Conservation (phyloP, 2,888 invertebrate genomes). For the Andrena chrysosceles region DNA sequence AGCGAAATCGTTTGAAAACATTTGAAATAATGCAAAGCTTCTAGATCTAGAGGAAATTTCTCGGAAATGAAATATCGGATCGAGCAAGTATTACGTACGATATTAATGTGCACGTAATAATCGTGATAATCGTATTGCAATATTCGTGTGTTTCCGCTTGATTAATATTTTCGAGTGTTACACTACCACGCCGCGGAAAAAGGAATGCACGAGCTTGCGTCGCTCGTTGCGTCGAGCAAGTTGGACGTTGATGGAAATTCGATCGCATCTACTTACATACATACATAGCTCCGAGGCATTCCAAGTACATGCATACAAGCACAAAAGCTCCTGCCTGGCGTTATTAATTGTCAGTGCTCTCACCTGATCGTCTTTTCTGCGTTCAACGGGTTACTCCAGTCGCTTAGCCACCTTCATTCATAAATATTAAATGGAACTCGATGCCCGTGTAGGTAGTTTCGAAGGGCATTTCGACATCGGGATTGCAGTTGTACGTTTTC, state of each 20-base stretch:
- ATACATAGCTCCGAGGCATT: conserved; percentile 56
- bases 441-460: background rate
- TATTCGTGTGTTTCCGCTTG: conserved; percentile 25
- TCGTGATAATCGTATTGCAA: background rate
- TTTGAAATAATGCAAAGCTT: background rate
- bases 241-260: conserved; percentile 54
- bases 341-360: conserved; percentile 72
- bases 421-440: conserved; percentile 16
- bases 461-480: background rate
- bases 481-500: too few species aligned
- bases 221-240: conserved; percentile 39
- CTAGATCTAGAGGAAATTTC: too few species aligned
- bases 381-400: conserved; percentile 57
- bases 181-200: too few species aligned
- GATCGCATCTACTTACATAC: conserved; percentile 58
- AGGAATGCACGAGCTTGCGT: too few species aligned
- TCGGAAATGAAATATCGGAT: background rate
- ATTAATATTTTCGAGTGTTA: too few species aligned
- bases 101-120: conserved; percentile 54
- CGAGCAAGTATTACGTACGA: conserved; percentile 45
- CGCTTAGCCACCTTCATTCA: conserved; percentile 9
- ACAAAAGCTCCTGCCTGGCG: conserved; percentile 64
- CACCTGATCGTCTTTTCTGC: conserved; percentile 52
- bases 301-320: conserved; percentile 19
- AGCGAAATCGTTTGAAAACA: background rate